phyloP scores from a whole-genome alignment of 2,888 invertebrate species.

The Microchrysa polita region DNA sequence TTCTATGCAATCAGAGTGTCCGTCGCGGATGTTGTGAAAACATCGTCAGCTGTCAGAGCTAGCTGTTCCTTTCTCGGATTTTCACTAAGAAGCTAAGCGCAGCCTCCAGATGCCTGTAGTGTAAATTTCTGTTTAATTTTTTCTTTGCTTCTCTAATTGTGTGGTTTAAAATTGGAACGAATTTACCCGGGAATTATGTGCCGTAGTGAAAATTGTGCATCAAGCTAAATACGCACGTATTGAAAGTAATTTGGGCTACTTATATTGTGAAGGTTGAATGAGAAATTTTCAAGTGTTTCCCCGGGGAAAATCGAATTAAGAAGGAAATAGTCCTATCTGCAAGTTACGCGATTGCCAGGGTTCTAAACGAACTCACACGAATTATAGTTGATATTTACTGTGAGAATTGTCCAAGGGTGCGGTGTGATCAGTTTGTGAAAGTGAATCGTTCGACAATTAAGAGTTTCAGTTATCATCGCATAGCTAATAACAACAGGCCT shows the following conservation, averaged over 20 bases:
- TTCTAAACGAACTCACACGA: too few relatives aligned
- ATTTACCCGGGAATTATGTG: constrained; percentile 7
- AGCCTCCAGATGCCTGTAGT: constrained; percentile 16
- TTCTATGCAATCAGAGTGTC: constrained; percentile 42
- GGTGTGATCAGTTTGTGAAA: not conserved
- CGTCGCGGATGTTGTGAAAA: constrained; percentile 47
- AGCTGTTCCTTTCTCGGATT: constrained; percentile 1
- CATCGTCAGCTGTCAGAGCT: constrained; percentile 45
- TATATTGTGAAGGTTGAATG: not conserved
- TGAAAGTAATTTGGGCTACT: constrained; percentile 4
- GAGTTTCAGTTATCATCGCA: too few relatives aligned
- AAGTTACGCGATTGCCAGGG: not conserved
- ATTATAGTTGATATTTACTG: not conserved
- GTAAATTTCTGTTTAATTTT: not conserved
- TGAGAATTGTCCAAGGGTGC: not conserved
- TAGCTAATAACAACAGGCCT: too few relatives aligned
- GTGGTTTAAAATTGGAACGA: not conserved
- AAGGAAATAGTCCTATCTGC: not conserved
- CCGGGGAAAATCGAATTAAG: constrained; percentile 19
- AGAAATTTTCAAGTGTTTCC: not conserved
- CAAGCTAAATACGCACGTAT: not conserved
- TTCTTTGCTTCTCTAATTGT: too few relatives aligned
- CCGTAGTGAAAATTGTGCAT: constrained; percentile 8
- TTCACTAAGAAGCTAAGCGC: constrained; percentile 16
- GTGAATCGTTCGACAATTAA: too few relatives aligned